Conservation (phyloP, 2,113 vertebrate genomes). For the Brevimyrus niger region DNA sequence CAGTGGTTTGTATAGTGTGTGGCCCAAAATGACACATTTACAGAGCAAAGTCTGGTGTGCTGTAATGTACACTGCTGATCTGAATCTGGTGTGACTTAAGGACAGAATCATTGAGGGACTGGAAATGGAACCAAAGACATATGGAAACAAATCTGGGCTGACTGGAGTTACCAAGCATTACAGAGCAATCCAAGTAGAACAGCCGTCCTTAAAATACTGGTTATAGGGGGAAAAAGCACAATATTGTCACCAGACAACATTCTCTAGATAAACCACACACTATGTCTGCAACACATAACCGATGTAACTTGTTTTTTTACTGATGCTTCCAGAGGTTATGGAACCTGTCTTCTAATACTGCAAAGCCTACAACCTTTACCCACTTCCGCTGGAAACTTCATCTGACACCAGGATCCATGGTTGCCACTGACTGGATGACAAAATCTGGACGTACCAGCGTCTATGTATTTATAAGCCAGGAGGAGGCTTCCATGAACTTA, state of each 20-base stretch:
- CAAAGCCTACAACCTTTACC: not conserved
- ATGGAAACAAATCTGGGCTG: not conserved
- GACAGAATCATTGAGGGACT: not conserved
- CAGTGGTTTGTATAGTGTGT: not conserved
- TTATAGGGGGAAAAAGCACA: not conserved
- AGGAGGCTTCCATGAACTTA: constrained; percentile 1
- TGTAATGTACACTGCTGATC: not conserved
- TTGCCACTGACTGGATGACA: constrained; percentile 11
- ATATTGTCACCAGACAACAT: not conserved
- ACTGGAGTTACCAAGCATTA: not conserved
- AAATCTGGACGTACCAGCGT: constrained; percentile 19
- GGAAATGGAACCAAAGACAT: not conserved
- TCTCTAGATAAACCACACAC: not conserved
- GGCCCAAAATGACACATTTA: not conserved
- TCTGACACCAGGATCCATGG: constrained; percentile 18
- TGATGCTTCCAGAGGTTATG: not conserved
- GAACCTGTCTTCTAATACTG: not conserved
- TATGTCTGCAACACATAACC: not conserved
- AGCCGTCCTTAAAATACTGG: not conserved
- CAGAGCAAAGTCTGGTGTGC: not conserved
- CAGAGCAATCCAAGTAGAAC: not conserved
- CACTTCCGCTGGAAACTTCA: not conserved
- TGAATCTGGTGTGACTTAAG: not conserved
- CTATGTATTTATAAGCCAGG: constrained; percentile 16
- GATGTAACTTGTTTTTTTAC: not conserved